A percentile compares a stretch with the other conserved stretches of the same genome.
Conservation (phyloP, 2,113 vertebrate genomes). For the Microcebus ravelobensis region DNA sequence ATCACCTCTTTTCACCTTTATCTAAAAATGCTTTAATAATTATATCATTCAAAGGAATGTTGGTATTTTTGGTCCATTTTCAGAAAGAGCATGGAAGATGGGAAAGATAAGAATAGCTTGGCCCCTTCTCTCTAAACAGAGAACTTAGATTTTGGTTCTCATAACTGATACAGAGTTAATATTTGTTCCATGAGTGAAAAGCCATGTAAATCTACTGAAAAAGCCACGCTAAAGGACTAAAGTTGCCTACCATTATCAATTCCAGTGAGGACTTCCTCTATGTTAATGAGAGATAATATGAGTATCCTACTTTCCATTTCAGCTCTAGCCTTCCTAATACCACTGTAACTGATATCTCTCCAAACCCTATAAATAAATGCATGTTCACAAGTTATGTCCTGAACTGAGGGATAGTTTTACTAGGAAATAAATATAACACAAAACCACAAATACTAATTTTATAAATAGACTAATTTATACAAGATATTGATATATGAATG, state of each 20-base stretch:
- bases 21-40: background rate
- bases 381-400: background rate
- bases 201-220: background rate
- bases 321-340: background rate
- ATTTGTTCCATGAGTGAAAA: background rate
- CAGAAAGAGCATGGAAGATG: background rate
- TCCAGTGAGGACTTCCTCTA: background rate
- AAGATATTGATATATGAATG: background rate
- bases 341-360: background rate
- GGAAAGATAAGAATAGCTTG: background rate
- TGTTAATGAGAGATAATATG: background rate
- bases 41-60: background rate
- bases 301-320: background rate
- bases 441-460: background rate
- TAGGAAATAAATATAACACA: background rate
- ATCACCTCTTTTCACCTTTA: background rate
- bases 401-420: background rate
- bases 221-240: background rate
- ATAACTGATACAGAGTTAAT: background rate
- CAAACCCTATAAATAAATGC: accelerated
- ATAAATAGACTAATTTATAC: background rate
- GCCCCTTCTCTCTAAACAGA: background rate
- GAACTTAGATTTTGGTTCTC: background rate
- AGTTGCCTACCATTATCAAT: background rate
- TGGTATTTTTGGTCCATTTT: background rate